phyloP scores from a whole-genome alignment of 2,888 invertebrate genomes.

The Hartigia nigra region DNA sequence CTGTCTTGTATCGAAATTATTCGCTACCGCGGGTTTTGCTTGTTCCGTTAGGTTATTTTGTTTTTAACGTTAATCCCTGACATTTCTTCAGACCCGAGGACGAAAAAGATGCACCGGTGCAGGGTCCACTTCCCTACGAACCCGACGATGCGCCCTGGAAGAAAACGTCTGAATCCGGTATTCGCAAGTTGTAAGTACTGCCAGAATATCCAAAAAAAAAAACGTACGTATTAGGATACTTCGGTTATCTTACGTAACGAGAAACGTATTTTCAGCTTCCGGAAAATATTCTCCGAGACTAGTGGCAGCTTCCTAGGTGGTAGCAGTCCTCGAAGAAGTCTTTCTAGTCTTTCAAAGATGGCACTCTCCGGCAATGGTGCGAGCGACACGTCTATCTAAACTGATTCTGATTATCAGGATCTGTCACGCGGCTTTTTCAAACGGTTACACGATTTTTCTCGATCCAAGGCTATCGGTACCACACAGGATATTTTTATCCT shows the following conservation, averaged over 20 bases:
- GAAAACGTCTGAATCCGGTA: constrained; percentile 82
- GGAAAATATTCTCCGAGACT: constrained; percentile 88
- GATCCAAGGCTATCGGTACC: neutral
- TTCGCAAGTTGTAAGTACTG: constrained; percentile 86
- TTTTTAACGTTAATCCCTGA: constrained; percentile 9
- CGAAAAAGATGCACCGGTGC: constrained; percentile 90
- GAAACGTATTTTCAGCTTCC: constrained; percentile 75
- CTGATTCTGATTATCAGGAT: neutral
- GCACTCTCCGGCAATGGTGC: constrained; percentile 68
- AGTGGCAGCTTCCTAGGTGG: constrained; percentile 73
- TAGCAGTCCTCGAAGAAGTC: constrained; percentile 83
- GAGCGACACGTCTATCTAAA: constrained; percentile 51
- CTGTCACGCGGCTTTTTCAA: neutral
- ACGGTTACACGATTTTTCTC: neutral
- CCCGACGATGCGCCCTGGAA: constrained; percentile 98
- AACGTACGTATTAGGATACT: neutral
- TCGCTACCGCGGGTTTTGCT: constrained; percentile 3
- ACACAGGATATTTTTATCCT: neutral
- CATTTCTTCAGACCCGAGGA: constrained; percentile 55
- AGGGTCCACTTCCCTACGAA: constrained; percentile 96
- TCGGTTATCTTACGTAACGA: constrained; percentile 8
- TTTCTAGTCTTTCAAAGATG: constrained; percentile 84
- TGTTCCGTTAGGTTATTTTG: neutral
- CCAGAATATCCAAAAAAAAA: constrained; percentile 8
- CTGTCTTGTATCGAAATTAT: constrained; percentile 13